Conservation (phyloP, 2,113 vertebrate species). For the Sylvicapra grimmia region DNA sequence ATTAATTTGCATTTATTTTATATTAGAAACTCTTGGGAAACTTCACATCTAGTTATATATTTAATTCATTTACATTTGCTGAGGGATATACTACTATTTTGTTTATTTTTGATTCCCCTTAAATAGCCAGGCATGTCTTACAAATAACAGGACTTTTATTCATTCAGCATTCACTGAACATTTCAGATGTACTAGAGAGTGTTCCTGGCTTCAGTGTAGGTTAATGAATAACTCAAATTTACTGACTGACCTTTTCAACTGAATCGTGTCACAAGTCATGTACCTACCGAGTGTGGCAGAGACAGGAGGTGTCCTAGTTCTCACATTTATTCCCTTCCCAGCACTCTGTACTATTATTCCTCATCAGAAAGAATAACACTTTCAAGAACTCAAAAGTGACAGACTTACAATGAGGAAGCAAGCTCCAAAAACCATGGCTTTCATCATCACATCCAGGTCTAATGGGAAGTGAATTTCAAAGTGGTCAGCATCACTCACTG, state of each 20-base stretch:
- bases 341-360: background rate
- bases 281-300: background rate
- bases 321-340: background rate
- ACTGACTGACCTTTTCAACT: background rate
- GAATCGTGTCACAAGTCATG: background rate
- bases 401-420: constrained; percentile 81
- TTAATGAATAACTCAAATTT: background rate
- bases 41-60: background rate
- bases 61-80: background rate
- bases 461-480: constrained; percentile 76
- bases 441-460: constrained; percentile 80
- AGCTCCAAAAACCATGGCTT: constrained; percentile 79
- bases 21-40: background rate
- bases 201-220: background rate
- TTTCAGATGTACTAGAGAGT: background rate
- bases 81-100: background rate
- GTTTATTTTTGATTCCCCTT: background rate
- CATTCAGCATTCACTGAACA: background rate
- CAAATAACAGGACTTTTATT: background rate
- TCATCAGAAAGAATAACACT: background rate
- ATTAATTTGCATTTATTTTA: background rate
- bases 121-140: background rate
- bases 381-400: background rate
- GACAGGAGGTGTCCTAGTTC: background rate
- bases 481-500: constrained; percentile 67